Evolutionary conservation across 2,888 invertebrate genomes (phyloP).

Genomic region (Acanthosoma haemorrhoidale): DNA sequence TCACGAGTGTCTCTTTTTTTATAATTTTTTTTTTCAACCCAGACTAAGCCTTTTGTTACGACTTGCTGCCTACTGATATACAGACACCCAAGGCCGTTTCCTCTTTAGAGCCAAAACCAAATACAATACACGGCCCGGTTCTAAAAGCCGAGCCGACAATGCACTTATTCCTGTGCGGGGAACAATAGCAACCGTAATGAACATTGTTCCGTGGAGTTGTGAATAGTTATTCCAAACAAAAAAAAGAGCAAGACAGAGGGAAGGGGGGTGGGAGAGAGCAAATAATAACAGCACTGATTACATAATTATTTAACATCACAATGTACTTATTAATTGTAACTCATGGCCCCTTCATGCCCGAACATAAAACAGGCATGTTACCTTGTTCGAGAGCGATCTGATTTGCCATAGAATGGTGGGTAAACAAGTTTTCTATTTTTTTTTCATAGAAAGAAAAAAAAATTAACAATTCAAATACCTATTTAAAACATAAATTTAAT

Average conservation of each 20-base stretch:
- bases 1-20: slow-evolving; percentile 1
- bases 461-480: too few species aligned
- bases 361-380: neutral
- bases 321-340: slow-evolving; percentile 16
- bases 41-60: slow-evolving; percentile 14
- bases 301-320: slow-evolving; percentile 21
- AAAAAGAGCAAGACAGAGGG: too few species aligned
- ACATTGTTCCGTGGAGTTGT: slow-evolving; percentile 16
- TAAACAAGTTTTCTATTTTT: too few species aligned
- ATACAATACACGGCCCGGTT: slow-evolving; percentile 2
- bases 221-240: slow-evolving; percentile 10
- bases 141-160: slow-evolving; percentile 13
- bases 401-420: neutral
- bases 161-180: slow-evolving; percentile 15
- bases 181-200: slow-evolving; percentile 26
- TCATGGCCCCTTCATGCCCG: neutral
- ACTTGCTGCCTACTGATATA: slow-evolving; percentile 5
- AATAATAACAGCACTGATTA: slow-evolving; percentile 1
- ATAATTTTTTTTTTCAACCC: neutral
- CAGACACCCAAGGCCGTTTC: slow-evolving; percentile 16
- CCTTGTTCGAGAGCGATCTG: neutral
- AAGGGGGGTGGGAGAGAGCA: too few species aligned
- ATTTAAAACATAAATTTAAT: too few species aligned
- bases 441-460: too few species aligned
- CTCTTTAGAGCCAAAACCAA: slow-evolving; percentile 12